phyloP scores from a whole-genome alignment of 1,140 invertebrate genomes.

The Papilio machaon region DNA sequence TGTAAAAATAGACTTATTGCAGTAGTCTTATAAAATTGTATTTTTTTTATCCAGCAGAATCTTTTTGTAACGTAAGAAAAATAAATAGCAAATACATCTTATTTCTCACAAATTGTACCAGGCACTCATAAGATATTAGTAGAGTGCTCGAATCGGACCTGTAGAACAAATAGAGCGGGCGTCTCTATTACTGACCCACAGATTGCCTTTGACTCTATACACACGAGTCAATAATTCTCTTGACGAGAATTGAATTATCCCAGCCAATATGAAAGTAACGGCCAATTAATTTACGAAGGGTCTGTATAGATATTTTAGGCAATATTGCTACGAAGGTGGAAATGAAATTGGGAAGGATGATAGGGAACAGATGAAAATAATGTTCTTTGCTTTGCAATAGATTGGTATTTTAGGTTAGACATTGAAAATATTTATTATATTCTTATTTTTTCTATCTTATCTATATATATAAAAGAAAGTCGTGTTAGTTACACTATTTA shows the following conservation, averaged over 20 bases:
- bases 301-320: slow-evolving; percentile 11
- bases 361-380: not conserved
- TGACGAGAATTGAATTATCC: slow-evolving; percentile 24
- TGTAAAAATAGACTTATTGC: no score
- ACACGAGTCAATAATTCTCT: slow-evolving; percentile 13
- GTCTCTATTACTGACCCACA: slow-evolving; percentile 50
- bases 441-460: no score
- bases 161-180: slow-evolving; percentile 51
- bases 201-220: slow-evolving; percentile 48
- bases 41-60: no score
- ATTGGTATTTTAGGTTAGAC: not conserved
- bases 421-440: not conserved
- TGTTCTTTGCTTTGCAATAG: not conserved
- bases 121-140: slow-evolving; percentile 48
- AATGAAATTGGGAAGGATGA: slow-evolving; percentile 2
- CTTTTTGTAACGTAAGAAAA: not conserved
- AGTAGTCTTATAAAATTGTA: no score
- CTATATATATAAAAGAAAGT: no score
- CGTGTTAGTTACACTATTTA: no score
- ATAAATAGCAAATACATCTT: no score
- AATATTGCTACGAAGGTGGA: not conserved
- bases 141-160: slow-evolving; percentile 46
- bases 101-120: slow-evolving; percentile 41
- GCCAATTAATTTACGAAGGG: slow-evolving; percentile 18
- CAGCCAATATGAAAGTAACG: slow-evolving; percentile 37